Evolutionary conservation across 2,888 invertebrate genomes (phyloP), one percentile per base, ranked within the genome.

Genomic region (Augiades crinisus): DNA sequence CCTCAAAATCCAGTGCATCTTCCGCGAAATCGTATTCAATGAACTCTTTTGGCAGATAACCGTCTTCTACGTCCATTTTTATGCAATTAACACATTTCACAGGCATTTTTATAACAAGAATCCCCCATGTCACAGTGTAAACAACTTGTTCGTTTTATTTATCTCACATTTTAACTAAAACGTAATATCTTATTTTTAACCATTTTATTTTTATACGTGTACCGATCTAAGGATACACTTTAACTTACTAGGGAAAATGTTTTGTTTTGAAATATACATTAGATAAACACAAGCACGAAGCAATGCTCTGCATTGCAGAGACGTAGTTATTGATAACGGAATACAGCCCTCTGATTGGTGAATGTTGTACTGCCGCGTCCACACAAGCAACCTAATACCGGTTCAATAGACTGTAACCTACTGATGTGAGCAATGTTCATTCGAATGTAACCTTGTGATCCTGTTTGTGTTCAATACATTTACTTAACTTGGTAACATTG

Each of bases 1-100:
- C 88, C 87, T 87, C 88, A 72, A 84, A 88, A 62, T 87, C 85
- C 64, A 85, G 60, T 6, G 88, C 88, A 73, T 89, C 88, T 68
- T 88, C 85, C 27, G 86, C 84, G 45, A 87, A 87, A 61, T 89
- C 88, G 56, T 72, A 88, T 58, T 87, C 88, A 30, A 81, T 74
- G 38, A 78, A 81, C 52, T 88, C 87, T 31, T 72, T 75, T 7
- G 83, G 81, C 41, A 86, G 72, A 16, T 67, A 63, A 8, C 88
- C 88, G 43, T 88, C 88, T 68, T 85, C 78, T n/a, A 85, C 71
- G 60, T 82, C 75, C 88, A 89, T 88, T 62, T 71, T 74, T 47
- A 82, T 62, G 68, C 88, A 88, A 60, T 64, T 75, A 6, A 79
- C 65, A 76, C 86, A 88, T 78, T 71, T 75, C 47, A 50, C 55